phyloP scores from a whole-genome alignment of 2,888 invertebrate species.

The Agonopterix subpropinquella region DNA sequence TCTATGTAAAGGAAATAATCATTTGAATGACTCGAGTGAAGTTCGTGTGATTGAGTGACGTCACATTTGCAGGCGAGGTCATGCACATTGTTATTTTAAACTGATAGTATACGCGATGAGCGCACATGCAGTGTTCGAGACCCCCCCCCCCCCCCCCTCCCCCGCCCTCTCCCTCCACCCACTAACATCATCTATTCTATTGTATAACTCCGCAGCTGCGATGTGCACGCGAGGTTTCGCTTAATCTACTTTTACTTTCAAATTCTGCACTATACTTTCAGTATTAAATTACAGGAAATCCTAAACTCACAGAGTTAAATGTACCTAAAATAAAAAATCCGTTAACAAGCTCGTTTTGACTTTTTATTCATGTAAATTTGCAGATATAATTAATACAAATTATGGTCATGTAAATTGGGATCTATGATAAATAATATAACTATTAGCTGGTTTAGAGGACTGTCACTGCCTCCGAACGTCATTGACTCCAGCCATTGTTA shows the following conservation, averaged over 20 bases:
- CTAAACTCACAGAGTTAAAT: too few species aligned
- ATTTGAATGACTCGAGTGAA: too few species aligned
- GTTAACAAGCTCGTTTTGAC: conserved; percentile 70
- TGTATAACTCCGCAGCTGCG: neutral
- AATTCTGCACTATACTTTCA: neutral
- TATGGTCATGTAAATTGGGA: conserved; percentile 72
- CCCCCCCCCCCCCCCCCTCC: too few species aligned
- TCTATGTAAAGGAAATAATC: too few species aligned
- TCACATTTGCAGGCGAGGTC: too few species aligned
- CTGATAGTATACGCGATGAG: too few species aligned
- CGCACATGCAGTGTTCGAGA: too few species aligned
- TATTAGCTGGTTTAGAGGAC: conserved; percentile 59
- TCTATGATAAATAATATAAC: conserved; percentile 66
- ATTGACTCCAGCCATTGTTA: conserved; percentile 53
- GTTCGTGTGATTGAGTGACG: too few species aligned
- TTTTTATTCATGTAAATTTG: conserved; percentile 77
- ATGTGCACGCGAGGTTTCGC: neutral
- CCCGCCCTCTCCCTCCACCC: too few species aligned
- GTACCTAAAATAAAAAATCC: neutral
- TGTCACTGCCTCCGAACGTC: conserved; percentile 43
- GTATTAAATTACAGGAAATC: neutral
- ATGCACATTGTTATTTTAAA: too few species aligned
- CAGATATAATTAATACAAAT: conserved; percentile 76
- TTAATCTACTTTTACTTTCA: neutral
- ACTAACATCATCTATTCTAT: too few species aligned